Evolutionary conservation across 2,113 vertebrate species (phyloP).

Genomic region (Dasyprocta punctata): DNA sequence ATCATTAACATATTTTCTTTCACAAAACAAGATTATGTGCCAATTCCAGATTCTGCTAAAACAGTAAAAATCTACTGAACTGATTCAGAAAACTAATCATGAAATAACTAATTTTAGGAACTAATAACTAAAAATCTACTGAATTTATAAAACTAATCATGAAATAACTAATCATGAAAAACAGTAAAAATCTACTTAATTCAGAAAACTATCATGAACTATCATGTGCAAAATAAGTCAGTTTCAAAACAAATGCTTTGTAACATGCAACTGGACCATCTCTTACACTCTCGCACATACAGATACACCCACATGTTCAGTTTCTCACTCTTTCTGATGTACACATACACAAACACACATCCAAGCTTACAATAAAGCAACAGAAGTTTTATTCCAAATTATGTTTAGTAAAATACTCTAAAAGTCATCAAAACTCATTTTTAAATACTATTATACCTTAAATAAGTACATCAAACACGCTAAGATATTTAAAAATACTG

Average conservation of each 20-base stretch:
- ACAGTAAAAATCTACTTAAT: not conserved
- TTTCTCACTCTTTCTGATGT: not conserved
- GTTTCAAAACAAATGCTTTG: not conserved
- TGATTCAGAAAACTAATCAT: not conserved
- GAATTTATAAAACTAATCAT: constrained; percentile 10
- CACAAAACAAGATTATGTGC: not conserved
- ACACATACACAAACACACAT: not conserved
- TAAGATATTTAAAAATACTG: not conserved
- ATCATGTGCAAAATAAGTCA: not conserved
- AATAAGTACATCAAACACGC: not conserved
- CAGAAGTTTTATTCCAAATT: not conserved
- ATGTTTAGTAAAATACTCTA: constrained; percentile 1
- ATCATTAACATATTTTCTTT: not conserved
- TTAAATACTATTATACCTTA: not conserved
- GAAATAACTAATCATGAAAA: not conserved
- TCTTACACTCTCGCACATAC: not conserved
- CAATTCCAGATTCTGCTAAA: not conserved
- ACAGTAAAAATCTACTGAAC: not conserved
- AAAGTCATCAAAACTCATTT: constrained; percentile 19
- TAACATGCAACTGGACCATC: not conserved
- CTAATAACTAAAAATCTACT: not conserved
- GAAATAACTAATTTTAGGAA: not conserved
- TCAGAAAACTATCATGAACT: constrained; percentile 7
- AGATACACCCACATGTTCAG: not conserved
- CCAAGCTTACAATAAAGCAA: not conserved